Evolutionary conservation across 2,113 vertebrate species (phyloP).

Genomic region (Istiophorus platypterus): DNA sequence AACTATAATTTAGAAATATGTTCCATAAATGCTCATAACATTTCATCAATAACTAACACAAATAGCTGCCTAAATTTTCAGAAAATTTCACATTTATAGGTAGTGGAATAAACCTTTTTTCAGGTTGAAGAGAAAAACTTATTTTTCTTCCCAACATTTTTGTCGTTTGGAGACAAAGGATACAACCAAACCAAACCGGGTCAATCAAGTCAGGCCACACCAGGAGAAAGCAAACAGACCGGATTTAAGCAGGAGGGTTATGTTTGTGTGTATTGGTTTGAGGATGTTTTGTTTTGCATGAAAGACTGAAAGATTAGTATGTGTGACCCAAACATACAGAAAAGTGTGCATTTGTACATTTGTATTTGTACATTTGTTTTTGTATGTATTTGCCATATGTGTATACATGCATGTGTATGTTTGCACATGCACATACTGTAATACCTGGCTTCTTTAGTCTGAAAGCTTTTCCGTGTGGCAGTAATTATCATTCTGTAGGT

Average conservation of each 20-base stretch:
- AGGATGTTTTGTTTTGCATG: conserved; percentile 27
- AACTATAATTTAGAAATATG: neutral
- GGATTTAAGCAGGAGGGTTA: neutral
- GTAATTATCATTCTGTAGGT: conserved; percentile 68
- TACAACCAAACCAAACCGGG: conserved; percentile 17
- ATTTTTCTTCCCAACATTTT: neutral
- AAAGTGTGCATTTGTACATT: conserved; percentile 42
- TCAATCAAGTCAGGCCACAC: conserved; percentile 14
- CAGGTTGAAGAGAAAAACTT: neutral
- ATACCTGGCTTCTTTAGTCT: conserved; percentile 27
- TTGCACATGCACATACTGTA: neutral
- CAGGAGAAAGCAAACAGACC: conserved; percentile 37
- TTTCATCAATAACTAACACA: conserved; percentile 15
- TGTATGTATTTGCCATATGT: conserved; percentile 12
- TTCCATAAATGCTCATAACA: neutral
- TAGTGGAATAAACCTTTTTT: conserved; percentile 11
- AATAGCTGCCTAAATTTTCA: neutral
- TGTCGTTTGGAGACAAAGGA: conserved; percentile 36
- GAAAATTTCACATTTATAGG: neutral
- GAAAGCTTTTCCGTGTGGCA: conserved; percentile 70
- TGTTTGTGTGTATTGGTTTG: conserved; percentile 33
- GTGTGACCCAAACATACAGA: conserved; percentile 12
- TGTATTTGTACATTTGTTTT: conserved; percentile 27
- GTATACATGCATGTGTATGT: conserved; percentile 3
- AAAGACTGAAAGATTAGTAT: conserved; percentile 18